Conservation (phyloP, 2,113 vertebrate species). For the Thomomys bottae region DNA sequence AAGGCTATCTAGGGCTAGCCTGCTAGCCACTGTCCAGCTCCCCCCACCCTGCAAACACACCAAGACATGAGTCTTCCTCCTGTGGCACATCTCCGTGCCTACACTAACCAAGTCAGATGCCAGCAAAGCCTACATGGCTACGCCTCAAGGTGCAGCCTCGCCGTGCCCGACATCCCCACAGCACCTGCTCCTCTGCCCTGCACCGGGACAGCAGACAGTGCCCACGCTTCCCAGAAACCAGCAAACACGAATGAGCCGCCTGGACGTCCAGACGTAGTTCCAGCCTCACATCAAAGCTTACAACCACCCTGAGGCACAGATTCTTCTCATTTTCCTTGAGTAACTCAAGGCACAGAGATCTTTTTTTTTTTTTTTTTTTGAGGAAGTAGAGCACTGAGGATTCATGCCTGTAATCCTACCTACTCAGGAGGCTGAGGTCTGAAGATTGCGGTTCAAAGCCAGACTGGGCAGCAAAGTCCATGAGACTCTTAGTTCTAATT, state of each 20-base stretch:
- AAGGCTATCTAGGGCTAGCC: not conserved
- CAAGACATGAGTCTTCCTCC: too few relatives aligned
- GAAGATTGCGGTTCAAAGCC: too few relatives aligned
- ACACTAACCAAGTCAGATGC: not conserved
- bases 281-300: not conserved
- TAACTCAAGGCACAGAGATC: not conserved
- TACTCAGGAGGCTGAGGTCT: too few relatives aligned
- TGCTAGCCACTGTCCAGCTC: not conserved
- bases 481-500: too few relatives aligned
- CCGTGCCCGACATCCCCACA: not conserved
- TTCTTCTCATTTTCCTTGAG: not conserved
- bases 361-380: too few relatives aligned
- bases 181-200: accelerated
- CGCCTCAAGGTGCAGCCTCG: not conserved
- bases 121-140: not conserved
- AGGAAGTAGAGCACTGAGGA: not conserved
- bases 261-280: not conserved
- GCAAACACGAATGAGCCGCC: not conserved
- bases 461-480: too few relatives aligned
- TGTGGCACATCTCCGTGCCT: not conserved
- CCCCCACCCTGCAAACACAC: not conserved
- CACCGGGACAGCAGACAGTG: not conserved
- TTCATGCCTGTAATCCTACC: too few relatives aligned
- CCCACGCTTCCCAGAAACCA: not conserved
- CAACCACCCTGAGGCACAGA: not conserved